Evolutionary conservation across 2,113 vertebrate genomes (phyloP), one percentile per base, ranked within the genome.

Genomic region (Ctenomys sociabilis): DNA sequence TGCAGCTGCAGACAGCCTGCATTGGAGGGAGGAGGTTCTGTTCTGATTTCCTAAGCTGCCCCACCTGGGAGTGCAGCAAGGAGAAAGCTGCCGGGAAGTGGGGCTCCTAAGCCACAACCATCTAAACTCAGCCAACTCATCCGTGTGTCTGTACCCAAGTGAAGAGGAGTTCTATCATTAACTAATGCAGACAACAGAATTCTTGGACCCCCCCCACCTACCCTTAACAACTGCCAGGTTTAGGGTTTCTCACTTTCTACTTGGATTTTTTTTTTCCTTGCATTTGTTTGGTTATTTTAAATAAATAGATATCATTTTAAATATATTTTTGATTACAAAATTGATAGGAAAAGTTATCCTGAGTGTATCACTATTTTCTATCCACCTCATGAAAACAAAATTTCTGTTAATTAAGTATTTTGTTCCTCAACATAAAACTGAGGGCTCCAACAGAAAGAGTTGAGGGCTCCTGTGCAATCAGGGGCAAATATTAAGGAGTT

Each of bases 121-220:
- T 32, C 59, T 28, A 28, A 0, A 4, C 83, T 59, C 63, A 64
- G 72, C 78, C 63, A 64, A 66, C 78, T 49, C 49, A 43, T 17
- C 59, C 1, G 10, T 0, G 3, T 0, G 24, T 61, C 49, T n/a
- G 52, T 1, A n/a, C 35, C 30, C 11, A 61, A 49, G 66, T 0
- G 4, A 3, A 82, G 10, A 63, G 37, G 0, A 75, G 45, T 40
- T 70, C 21, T 35, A 13, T 32, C 3, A 28, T 3, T 66, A 37
- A 45, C 52, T 26, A 35, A 95, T 3, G 12, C 1, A 82, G 28
- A 64, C 32, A 35, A 88, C 49, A 54, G 35, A 22, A 40, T 19
- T n/a, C 43, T 8, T 17, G 17, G 2, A 24, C 70, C 68, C 19
- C 68, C 19, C 82, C 63, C 6, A 19, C 57, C n/a, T 14, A 16